phyloP scores from a whole-genome alignment of 53 echinoderm and acorn worm species.

The Paracentrotus lividus region DNA sequence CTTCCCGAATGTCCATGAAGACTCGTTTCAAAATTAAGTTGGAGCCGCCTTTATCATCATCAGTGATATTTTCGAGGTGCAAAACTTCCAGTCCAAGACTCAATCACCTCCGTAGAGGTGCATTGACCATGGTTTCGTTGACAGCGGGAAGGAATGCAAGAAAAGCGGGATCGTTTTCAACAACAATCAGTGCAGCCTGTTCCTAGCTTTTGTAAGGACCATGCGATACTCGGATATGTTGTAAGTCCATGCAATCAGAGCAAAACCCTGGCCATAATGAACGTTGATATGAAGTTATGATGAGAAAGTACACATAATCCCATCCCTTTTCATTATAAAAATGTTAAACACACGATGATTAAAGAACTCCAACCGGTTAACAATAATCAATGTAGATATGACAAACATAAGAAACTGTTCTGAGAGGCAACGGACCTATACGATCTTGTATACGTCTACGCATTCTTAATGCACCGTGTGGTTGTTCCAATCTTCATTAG shows the following conservation, averaged over 20 bases:
- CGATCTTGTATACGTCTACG: conserved; percentile 8
- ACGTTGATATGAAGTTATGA: not conserved
- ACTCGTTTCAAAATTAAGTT: too few species aligned
- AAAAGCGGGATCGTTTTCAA: not conserved
- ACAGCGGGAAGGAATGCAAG: not conserved
- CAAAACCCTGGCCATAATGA: not conserved
- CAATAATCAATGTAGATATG: not conserved
- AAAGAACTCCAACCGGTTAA: not conserved
- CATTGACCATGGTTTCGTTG: too few species aligned
- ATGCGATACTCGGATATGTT: not conserved
- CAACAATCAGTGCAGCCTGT: not conserved
- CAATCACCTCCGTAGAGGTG: too few species aligned
- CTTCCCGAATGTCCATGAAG: too few species aligned
- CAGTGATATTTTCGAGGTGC: not conserved
- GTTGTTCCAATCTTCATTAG: conserved; percentile 30
- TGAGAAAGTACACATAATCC: not conserved
- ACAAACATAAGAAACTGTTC: not conserved
- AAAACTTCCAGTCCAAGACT: too few species aligned
- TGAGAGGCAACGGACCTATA: not conserved
- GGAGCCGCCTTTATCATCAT: not conserved
- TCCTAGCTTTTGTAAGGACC: not conserved
- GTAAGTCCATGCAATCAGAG: not conserved
- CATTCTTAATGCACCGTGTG: not conserved
- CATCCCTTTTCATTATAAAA: not conserved
- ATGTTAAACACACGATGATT: not conserved